Conservation (phyloP, 2,888 invertebrate genomes). For the Aricia artaxerxes region DNA sequence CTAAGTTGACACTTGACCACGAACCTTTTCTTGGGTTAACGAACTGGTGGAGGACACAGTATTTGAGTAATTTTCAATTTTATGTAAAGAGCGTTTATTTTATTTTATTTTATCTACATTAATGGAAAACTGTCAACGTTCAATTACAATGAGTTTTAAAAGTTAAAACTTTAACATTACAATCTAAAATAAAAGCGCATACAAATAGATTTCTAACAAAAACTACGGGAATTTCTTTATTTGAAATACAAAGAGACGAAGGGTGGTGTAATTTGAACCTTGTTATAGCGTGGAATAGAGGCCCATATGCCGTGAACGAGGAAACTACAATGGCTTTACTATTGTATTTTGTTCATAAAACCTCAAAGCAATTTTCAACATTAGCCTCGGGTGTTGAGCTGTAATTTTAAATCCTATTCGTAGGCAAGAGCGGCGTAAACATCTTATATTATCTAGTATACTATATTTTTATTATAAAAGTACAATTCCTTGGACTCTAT, state of each 20-base stretch:
- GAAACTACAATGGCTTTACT: slow-evolving; percentile 30
- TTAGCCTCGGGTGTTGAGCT: slow-evolving; percentile 33
- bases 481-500: slow-evolving; percentile 28
- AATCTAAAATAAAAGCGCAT: slow-evolving; percentile 26
- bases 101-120: not conserved
- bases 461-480: slow-evolving; percentile 29
- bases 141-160: not conserved
- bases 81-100: not conserved
- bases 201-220: slow-evolving; percentile 31
- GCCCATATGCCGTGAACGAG: not conserved
- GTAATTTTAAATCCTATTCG: slow-evolving; percentile 32
- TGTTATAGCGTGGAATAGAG: not conserved
- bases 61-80: no score
- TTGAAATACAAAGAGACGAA: slow-evolving; percentile 8
- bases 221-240: slow-evolving; percentile 30
- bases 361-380: slow-evolving; percentile 35
- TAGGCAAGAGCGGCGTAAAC: slow-evolving; percentile 33
- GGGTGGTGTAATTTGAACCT: not conserved
- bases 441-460: slow-evolving; percentile 32
- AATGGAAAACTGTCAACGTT: not conserved
- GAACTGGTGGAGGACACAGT: no score
- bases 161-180: slow-evolving; percentile 17
- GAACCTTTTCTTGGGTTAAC: no score
- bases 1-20: no score
- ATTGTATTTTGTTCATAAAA: slow-evolving; percentile 34